A percentile compares a stretch with the other conserved stretches of the same genome.
Evolutionary conservation across 2,113 vertebrate genomes (phyloP).

Genomic region (Columbina picui): DNA sequence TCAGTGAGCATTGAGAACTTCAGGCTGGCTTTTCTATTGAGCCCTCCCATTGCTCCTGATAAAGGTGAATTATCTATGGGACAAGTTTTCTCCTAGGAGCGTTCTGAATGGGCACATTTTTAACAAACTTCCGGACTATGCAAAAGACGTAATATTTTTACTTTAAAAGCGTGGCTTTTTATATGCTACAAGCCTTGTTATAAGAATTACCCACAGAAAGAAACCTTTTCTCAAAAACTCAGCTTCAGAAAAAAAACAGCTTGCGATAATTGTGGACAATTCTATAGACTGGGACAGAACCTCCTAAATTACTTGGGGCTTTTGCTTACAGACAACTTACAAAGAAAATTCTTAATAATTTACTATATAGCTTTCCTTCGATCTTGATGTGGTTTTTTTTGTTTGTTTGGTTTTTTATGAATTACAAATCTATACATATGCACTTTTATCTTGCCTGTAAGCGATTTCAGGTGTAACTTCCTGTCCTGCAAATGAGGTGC

Average conservation of each 20-base stretch:
- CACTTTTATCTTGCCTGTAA: neutral
- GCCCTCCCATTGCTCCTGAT: rapidly evolving
- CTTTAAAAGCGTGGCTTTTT: neutral
- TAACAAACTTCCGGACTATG: neutral
- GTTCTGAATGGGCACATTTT: neutral
- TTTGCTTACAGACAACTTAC: neutral
- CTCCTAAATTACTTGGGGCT: neutral
- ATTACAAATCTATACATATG: neutral
- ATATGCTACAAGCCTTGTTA: neutral
- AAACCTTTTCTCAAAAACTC: neutral
- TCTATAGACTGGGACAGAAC: rapidly evolving
- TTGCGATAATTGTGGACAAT: neutral
- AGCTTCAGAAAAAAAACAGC: neutral
- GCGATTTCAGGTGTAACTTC: neutral
- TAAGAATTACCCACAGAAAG: neutral
- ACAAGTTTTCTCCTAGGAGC: neutral
- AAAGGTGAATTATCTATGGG: neutral
- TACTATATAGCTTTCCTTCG: neutral
- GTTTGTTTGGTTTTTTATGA: neutral
- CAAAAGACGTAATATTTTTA: neutral
- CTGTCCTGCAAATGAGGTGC: neutral
- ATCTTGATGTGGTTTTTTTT: too few relatives aligned
- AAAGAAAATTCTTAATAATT: neutral
- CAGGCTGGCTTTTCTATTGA: neutral
- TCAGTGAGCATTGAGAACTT: neutral